These are phyloP conservation scores for Bombus waltoni DNA, from an alignment of 1,140 invertebrate genomes.

Conservation along the genomic window DNA sequence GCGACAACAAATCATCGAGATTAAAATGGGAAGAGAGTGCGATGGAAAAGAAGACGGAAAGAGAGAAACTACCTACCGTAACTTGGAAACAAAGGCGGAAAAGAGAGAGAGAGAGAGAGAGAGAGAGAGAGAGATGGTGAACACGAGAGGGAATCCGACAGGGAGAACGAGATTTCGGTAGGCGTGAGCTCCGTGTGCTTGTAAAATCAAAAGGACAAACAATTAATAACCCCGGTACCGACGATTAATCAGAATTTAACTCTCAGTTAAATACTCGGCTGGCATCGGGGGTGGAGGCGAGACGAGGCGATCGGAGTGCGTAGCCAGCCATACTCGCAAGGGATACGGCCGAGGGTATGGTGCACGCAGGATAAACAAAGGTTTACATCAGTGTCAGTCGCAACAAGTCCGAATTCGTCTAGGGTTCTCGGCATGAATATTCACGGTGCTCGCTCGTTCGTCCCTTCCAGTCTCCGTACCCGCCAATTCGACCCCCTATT, in stretches of 20 bases:
- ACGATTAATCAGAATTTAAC: constrained; percentile 80
- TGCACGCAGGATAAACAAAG: constrained; percentile 78
- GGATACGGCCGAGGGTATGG: constrained; percentile 43
- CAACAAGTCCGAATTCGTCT: constrained; percentile 82
- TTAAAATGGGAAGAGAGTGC: constrained; percentile 67
- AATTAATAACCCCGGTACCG: constrained; percentile 79
- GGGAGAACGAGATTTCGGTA: constrained; percentile 45
- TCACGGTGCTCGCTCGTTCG: constrained; percentile 70
- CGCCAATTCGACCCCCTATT: constrained; percentile 51
- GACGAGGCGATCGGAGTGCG: constrained; percentile 25
- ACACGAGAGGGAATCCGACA: constrained; percentile 10
- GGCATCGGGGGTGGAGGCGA: not conserved
- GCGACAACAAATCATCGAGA: constrained; percentile 82
- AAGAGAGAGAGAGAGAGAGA: constrained; percentile 41
- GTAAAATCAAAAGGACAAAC: constrained; percentile 82
- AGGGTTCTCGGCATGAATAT: constrained; percentile 80
- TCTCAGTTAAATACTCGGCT: constrained; percentile 74
- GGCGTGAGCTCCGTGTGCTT: constrained; percentile 58
- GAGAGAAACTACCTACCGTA: constrained; percentile 40
- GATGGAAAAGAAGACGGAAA: constrained; percentile 23
- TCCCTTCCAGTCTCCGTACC: constrained; percentile 50
- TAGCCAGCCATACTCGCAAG: constrained; percentile 17
- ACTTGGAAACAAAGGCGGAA: constrained; percentile 17
- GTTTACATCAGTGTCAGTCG: constrained; percentile 83
- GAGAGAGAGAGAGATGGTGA: constrained; percentile 29